Conservation (phyloP, 2,888 invertebrate genomes). For the Aradus depressus region DNA sequence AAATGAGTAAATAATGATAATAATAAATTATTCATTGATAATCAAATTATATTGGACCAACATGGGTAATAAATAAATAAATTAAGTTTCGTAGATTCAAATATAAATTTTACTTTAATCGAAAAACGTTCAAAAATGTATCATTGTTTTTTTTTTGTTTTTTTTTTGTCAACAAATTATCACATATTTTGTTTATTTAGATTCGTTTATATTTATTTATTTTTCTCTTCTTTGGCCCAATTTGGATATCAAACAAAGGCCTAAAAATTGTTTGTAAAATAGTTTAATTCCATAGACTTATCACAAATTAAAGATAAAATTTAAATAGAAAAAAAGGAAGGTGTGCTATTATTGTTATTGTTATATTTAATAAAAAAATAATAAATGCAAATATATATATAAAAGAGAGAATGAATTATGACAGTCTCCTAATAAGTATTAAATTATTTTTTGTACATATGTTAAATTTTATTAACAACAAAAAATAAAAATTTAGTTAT, state of each 20-base stretch:
- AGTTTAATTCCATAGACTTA: slow-evolving; percentile 13
- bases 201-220: background rate
- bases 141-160: too few species aligned
- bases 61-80: slow-evolving; percentile 17
- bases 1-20: too few species aligned
- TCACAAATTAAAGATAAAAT: too few species aligned
- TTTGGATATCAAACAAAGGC: background rate
- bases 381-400: background rate
- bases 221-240: background rate
- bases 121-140: too few species aligned
- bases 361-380: slow-evolving; percentile 5
- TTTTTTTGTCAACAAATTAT: too few species aligned
- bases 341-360: slow-evolving; percentile 16
- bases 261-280: slow-evolving; percentile 5
- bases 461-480: slow-evolving; percentile 21
- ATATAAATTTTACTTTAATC: too few species aligned
- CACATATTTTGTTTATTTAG: background rate
- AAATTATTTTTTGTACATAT: slow-evolving; percentile 26
- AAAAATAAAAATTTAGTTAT: slow-evolving; percentile 13
- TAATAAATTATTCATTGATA: slow-evolving; percentile 25
- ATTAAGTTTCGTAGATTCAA: too few species aligned
- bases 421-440: slow-evolving; percentile 18
- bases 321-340: background rate
- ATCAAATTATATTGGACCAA: slow-evolving; percentile 28
- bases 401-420: slow-evolving; percentile 8